A percentile compares a stretch with the other conserved stretches of the same genome.
Conservation (phyloP, 2,797 vertebrate species). For the Clamator glandarius region DNA sequence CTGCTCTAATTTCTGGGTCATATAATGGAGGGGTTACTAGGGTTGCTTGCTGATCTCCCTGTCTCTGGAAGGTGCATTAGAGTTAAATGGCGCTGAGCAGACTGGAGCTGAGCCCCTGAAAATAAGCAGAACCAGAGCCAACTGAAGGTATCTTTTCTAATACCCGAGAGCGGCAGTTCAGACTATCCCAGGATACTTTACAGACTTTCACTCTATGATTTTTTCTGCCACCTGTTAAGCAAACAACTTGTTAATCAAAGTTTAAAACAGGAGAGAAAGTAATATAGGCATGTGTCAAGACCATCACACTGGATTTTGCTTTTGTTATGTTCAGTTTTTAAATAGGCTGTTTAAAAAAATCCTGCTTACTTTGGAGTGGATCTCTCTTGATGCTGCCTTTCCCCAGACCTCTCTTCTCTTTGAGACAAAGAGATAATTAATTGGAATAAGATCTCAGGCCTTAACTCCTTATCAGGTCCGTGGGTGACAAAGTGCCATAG, state of each 20-base stretch:
- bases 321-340: neutral
- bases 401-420: neutral
- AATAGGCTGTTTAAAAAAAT: neutral
- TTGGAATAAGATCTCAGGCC: neutral
- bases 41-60: neutral
- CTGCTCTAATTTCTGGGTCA: neutral
- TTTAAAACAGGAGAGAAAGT: neutral
- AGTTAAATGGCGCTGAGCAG: neutral
- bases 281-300: neutral
- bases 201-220: neutral
- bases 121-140: accelerated
- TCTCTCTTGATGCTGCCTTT: neutral
- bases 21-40: neutral
- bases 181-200: neutral
- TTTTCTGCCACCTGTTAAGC: neutral
- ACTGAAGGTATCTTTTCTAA: neutral
- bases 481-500: no score
- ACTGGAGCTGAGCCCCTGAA: neutral
- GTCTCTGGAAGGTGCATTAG: neutral
- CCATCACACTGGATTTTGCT: neutral
- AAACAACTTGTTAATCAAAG: neutral
- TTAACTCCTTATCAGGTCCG: neutral
- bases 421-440: neutral
- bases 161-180: neutral
- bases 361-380: no score